These are phyloP conservation scores for Augochlora pura DNA, from an alignment of 1,140 invertebrate species.

Conservation along the genomic window DNA sequence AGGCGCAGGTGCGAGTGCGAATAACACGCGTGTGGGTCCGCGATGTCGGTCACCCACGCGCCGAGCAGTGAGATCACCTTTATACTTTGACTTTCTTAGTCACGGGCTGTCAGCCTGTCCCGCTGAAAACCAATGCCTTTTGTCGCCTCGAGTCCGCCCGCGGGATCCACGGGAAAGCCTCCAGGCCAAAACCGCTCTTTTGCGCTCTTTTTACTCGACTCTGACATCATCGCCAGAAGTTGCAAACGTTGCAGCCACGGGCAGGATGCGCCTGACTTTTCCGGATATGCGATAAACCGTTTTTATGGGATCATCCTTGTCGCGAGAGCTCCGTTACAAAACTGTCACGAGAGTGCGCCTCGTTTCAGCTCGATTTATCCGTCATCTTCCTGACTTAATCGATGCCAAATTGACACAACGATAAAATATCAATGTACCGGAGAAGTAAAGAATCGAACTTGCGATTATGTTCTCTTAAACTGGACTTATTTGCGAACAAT, in stretches of 20 bases:
- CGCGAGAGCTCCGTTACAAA: background rate
- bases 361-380: too few species aligned
- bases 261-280: conserved; percentile 14
- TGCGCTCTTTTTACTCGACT: background rate
- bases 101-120: conserved; percentile 46
- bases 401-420: too few species aligned
- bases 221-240: conserved; percentile 40
- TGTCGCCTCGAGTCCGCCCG: background rate
- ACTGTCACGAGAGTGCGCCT: too few species aligned
- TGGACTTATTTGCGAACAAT: too few species aligned
- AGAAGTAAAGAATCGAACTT: too few species aligned
- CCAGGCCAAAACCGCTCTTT: conserved; percentile 26
- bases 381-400: too few species aligned
- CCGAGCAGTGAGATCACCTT: conserved; percentile 71
- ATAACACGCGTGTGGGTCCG: conserved; percentile 65
- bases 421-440: too few species aligned
- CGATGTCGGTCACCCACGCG: conserved; percentile 71
- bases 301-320: conserved; percentile 34
- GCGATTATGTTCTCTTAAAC: too few species aligned
- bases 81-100: conserved; percentile 67
- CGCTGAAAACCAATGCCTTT: conserved; percentile 42
- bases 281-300: conserved; percentile 20
- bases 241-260: background rate
- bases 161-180: conserved; percentile 9
- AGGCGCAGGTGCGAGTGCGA: conserved; percentile 54